These are phyloP conservation scores for Pyrgus malvae DNA, from an alignment of 2,888 invertebrate genomes.

Conservation along the genomic window DNA sequence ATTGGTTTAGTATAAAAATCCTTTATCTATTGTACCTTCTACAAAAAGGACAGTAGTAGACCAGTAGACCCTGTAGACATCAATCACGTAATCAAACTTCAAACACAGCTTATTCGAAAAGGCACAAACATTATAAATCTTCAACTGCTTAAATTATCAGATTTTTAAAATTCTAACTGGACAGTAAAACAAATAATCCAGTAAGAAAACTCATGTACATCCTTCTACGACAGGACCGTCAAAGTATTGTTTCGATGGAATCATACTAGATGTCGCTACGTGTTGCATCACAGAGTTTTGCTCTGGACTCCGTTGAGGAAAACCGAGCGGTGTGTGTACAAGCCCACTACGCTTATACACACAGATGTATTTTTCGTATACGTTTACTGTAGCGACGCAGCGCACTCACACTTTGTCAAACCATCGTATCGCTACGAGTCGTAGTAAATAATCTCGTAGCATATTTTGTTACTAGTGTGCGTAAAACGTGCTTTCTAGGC, in stretches of 20 bases:
- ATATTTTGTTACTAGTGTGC: conserved; percentile 18
- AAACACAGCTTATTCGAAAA: too few relatives aligned
- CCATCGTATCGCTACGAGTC: conserved; percentile 24
- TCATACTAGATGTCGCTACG: conserved; percentile 67
- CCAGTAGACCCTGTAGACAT: too few relatives aligned
- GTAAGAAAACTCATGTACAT: conserved; percentile 41
- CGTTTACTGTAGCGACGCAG: conserved; percentile 40
- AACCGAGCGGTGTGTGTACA: conserved; percentile 42
- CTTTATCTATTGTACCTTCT: too few relatives aligned
- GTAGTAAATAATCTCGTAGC: conserved; percentile 33
- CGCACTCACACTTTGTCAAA: conserved; percentile 40
- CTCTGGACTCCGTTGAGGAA: conserved; percentile 36
- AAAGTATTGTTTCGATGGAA: conserved; percentile 43
- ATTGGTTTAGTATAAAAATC: too few relatives aligned
- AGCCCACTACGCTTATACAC: conserved; percentile 41
- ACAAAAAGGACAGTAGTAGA: too few relatives aligned
- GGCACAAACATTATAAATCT: too few relatives aligned
- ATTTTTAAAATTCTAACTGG: not conserved
- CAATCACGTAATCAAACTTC: too few relatives aligned
- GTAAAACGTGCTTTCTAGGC: conserved; percentile 32
- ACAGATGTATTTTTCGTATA: conserved; percentile 35
- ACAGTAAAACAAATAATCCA: conserved; percentile 4
- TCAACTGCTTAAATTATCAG: too few relatives aligned
- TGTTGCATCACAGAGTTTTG: conserved; percentile 51
- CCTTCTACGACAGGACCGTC: conserved; percentile 48